phyloP scores from a whole-genome alignment of 1,140 invertebrate genomes.

The Eupeodes corollae region DNA sequence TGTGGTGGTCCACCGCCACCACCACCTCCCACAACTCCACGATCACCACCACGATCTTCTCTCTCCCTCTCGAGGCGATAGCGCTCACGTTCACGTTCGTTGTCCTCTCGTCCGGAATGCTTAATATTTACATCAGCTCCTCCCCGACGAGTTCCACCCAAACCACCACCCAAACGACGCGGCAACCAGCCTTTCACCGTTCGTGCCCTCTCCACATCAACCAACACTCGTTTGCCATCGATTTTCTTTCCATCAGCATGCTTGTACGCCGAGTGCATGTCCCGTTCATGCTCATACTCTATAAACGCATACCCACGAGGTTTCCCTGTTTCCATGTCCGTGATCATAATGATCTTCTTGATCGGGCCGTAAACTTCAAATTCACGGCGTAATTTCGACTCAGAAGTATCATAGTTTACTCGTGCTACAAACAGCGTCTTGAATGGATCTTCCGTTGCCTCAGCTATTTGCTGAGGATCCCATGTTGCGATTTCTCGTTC shows the following conservation, averaged over 20 bases:
- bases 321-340: slow-evolving; percentile 48
- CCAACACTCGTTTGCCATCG: slow-evolving; percentile 93
- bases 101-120: slow-evolving; percentile 88
- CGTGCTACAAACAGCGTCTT: slow-evolving; percentile 97
- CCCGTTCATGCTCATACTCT: slow-evolving; percentile 97
- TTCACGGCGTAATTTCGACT: slow-evolving; percentile 92
- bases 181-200: slow-evolving; percentile 99
- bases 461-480: slow-evolving; percentile 75
- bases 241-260: slow-evolving; percentile 99
- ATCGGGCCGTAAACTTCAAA: slow-evolving; percentile 98
- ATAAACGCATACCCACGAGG: slow-evolving; percentile 98
- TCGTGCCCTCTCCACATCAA: slow-evolving; percentile 94
- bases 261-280: slow-evolving; percentile 99
- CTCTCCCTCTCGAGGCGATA: slow-evolving; percentile 65
- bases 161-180: slow-evolving; percentile 79
- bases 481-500: slow-evolving; percentile 97
- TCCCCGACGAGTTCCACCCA: slow-evolving; percentile 82
- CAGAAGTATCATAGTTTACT: slow-evolving; percentile 96
- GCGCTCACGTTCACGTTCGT: slow-evolving; percentile 66
- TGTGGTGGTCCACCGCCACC: slow-evolving; percentile 18
- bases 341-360: slow-evolving; percentile 66
- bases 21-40: slow-evolving; percentile 28
- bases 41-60: slow-evolving; percentile 44
- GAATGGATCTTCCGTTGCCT: slow-evolving; percentile 84
- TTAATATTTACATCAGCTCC: slow-evolving; percentile 93